Evolutionary conservation across 1,140 invertebrate genomes (phyloP).

Genomic region (Drosophila lacertosa): DNA sequence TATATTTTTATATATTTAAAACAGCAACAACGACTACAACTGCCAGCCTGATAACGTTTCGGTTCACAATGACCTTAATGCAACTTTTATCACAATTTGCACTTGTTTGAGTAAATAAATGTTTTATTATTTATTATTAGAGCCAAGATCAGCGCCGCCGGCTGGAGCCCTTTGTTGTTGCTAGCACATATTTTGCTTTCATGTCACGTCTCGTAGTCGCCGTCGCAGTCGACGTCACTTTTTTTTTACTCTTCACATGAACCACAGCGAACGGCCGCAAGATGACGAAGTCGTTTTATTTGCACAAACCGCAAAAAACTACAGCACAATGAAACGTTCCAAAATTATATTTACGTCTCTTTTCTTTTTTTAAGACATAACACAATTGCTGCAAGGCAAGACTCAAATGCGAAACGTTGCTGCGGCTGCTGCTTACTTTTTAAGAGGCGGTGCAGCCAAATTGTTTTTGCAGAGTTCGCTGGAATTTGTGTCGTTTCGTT

Average conservation of each 20-base stretch:
- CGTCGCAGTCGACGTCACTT: constrained; percentile 51
- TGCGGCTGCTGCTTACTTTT: constrained; percentile 50
- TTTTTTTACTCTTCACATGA: constrained; percentile 50
- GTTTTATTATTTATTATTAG: constrained; percentile 7
- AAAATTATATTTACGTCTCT: constrained; percentile 49
- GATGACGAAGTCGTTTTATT: constrained; percentile 78
- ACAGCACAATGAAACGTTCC: constrained; percentile 41
- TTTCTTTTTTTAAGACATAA: constrained; percentile 23
- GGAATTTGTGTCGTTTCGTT: constrained; percentile 51
- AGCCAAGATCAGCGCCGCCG: constrained; percentile 60
- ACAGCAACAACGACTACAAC: constrained; percentile 15
- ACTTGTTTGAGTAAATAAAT: constrained; percentile 36
- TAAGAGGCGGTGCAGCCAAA: constrained; percentile 24
- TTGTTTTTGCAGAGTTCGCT: constrained; percentile 43
- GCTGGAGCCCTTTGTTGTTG: constrained; percentile 52
- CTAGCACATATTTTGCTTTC: constrained; percentile 62
- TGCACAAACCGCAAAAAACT: constrained; percentile 33
- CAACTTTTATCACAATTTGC: constrained; percentile 43
- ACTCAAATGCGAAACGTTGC: background rate
- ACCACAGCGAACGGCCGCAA: constrained; percentile 40
- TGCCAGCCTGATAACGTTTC: constrained; percentile 38
- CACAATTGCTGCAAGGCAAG: background rate
- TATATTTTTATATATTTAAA: constrained; percentile 5
- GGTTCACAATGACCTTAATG: constrained; percentile 32
- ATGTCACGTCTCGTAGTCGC: constrained; percentile 65